Conservation (phyloP, 2,113 vertebrate species). For the Hippopotamus amphibius region DNA sequence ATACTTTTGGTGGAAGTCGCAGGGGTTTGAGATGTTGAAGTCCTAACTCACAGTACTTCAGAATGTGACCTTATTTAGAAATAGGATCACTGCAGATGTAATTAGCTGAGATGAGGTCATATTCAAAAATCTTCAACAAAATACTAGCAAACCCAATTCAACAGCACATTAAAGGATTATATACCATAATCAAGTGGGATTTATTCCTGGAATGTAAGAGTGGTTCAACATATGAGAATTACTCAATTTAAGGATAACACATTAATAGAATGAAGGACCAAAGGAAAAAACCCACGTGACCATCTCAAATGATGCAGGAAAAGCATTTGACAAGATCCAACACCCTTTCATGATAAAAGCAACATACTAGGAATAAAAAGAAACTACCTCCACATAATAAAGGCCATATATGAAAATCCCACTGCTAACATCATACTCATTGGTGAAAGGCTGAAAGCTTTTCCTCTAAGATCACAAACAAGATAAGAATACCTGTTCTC, state of each 20-base stretch:
- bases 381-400: background rate
- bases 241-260: background rate
- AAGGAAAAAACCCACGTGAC: background rate
- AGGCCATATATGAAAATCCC: background rate
- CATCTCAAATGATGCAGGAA: background rate
- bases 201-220: constrained; percentile 36
- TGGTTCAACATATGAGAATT: constrained; percentile 30
- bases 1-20: background rate
- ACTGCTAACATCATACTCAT: background rate
- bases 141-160: constrained; percentile 46
- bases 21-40: background rate
- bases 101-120: constrained; percentile 43
- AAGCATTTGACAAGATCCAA: constrained; percentile 19
- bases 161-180: constrained; percentile 30
- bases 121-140: constrained; percentile 37
- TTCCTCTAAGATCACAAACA: constrained; percentile 39
- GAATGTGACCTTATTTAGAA: constrained; percentile 50
- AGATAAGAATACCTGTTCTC: background rate
- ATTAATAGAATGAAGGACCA: background rate
- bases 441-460: constrained; percentile 17
- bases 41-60: background rate
- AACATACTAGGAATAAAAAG: constrained; percentile 8
- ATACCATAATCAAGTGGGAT: background rate
- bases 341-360: background rate
- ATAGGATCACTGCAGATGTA: background rate